Percentiles rank a stretch among this genome's conserved stretches.
Conservation (phyloP, 2,888 invertebrate species). For the Eristalinus aeneus region DNA sequence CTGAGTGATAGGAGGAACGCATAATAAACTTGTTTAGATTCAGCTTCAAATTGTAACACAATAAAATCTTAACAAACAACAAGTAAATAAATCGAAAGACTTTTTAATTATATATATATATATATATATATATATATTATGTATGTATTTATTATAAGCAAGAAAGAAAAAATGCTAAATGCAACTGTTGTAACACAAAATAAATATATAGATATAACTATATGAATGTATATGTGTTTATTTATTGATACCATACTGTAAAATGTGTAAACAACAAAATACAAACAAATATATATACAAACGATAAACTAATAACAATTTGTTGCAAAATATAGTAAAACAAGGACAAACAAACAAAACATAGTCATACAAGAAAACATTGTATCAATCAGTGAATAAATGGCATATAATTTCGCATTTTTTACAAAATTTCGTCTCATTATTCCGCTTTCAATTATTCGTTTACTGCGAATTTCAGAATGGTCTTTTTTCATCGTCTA, state of each 20-base stretch:
- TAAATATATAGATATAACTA: constrained; percentile 22
- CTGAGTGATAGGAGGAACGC: not conserved
- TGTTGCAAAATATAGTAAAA: constrained; percentile 59
- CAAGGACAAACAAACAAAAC: constrained; percentile 29
- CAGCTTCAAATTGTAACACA: constrained; percentile 26
- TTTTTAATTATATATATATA: constrained; percentile 34
- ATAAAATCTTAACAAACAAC: not conserved
- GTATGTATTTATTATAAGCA: constrained; percentile 38
- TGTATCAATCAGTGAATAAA: constrained; percentile 69
- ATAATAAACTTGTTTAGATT: constrained; percentile 20
- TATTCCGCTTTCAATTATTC: not conserved
- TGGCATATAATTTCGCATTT: constrained; percentile 71
- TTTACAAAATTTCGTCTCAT: constrained; percentile 41
- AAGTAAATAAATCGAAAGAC: constrained; percentile 7
- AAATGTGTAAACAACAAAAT: constrained; percentile 48
- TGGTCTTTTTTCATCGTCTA: too few relatives aligned
- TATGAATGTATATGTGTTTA: constrained; percentile 49
- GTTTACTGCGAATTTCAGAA: too few relatives aligned
- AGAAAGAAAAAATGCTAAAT: constrained; percentile 2
- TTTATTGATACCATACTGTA: constrained; percentile 51
- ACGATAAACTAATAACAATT: constrained; percentile 39
- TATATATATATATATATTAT: too few relatives aligned
- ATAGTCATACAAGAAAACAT: constrained; percentile 51
- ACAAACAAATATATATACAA: constrained; percentile 16
- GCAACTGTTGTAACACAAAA: constrained; percentile 35